Evolutionary conservation across 1,140 invertebrate species (phyloP), one percentile per base, ranked within the genome.

Genomic region (Halesus radiatus): DNA sequence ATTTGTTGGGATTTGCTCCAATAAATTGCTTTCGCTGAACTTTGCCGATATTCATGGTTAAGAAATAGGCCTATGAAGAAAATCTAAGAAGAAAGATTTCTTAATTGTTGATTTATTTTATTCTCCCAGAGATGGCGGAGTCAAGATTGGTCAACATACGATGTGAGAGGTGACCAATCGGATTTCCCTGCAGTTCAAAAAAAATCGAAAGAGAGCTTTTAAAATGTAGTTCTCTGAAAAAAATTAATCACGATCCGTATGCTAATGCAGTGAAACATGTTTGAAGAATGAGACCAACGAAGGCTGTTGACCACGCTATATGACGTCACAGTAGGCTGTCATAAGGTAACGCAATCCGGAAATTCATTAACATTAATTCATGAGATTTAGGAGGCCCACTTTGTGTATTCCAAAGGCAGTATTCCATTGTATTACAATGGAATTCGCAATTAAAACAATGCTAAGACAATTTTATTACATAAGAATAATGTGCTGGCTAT

Each of bases 281-380:
- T 37, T 37, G 32, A 7, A 45, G 37, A 45, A 45, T 45, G 37
- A 45, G 37, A 64, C 10, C 60, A 29, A 16, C 23, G 60, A 64
- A 66, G 62, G 62, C 62, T 66, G 22, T 60, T 66, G 62, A 66
- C 62, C 62, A 37, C 23, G 23, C 22, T 16, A 26, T 32, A 16
- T 66, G 62, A 66, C 62, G 62, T 66, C 62, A 66, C 32, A 45
- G 29, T 16, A 26, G 62, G 10, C 62, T 32, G 62, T 32, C 29
- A 66, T 66, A 16, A 16, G 29, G 26, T 66, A 66, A 66, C 29
- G 56, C 23, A 60, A 66, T 66, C 62, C 62, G 62, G 62, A 32
- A 66, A 66, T 13, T 60, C 56, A 60, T 58, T 22, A 58, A 3
- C 54, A 58, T 18, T 58, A 18, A 37, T 58, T 18, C 54, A 22